Evolutionary conservation across 2,797 vertebrate genomes (phyloP).

Genomic region (Peromyscus nudipes): DNA sequence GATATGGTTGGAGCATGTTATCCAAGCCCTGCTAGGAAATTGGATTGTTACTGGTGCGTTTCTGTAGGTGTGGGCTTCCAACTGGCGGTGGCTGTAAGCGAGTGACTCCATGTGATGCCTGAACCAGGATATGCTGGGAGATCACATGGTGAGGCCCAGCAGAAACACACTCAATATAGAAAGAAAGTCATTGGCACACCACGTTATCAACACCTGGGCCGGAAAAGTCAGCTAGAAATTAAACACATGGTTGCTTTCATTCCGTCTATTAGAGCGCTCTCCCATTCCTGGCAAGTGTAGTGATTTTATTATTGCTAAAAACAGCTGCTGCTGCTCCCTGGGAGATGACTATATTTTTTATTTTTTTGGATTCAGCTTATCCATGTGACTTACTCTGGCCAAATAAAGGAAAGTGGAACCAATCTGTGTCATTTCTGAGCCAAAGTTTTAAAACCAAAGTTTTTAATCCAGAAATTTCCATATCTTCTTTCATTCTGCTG

Average conservation of each 20-base stretch:
- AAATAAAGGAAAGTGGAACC: not conserved
- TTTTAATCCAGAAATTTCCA: not conserved
- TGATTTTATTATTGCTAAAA: constrained; percentile 39
- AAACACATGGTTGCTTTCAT: constrained; percentile 11
- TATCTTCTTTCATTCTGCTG: not conserved
- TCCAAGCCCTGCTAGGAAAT: not conserved
- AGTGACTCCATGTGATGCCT: not conserved
- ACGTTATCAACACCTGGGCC: constrained; percentile 31
- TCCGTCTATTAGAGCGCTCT: constrained; percentile 7
- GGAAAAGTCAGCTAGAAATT: constrained; percentile 49
- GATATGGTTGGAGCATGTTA: not conserved
- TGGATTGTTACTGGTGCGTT: not conserved
- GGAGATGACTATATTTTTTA: not conserved
- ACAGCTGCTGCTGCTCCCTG: not conserved
- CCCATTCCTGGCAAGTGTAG: not conserved
- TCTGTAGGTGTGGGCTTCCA: not conserved
- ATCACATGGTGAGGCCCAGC: not conserved
- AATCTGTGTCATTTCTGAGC: not conserved
- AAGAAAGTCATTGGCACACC: constrained; percentile 1
- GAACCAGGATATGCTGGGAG: not conserved
- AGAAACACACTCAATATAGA: not conserved
- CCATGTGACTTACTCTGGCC: constrained; percentile 4
- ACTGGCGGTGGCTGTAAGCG: not conserved
- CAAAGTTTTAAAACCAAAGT: not conserved
- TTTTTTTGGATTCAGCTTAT: not conserved